phyloP scores from a whole-genome alignment of 35 echinoderm and acorn worm genomes.

The Amphiura filiformis region DNA sequence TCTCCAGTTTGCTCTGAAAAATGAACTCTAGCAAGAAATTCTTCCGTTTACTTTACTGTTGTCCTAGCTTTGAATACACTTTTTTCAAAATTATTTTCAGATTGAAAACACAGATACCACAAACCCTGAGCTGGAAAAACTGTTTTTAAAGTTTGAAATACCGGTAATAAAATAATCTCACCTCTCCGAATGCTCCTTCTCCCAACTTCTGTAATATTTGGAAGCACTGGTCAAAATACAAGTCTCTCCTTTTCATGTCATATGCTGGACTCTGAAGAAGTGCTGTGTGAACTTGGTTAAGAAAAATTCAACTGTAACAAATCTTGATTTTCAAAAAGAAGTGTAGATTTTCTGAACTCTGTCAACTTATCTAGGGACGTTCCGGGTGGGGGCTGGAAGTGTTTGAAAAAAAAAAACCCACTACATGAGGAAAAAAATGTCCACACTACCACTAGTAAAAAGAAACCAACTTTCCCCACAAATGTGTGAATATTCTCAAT shows the following conservation, averaged over 20 bases:
- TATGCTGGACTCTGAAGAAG: constrained; percentile 86
- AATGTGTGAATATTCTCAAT: too few species aligned
- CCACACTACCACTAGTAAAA: too few species aligned
- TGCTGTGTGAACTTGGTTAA: too few species aligned
- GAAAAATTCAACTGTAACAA: too few species aligned
- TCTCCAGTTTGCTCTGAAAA: not conserved
- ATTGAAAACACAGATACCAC: not conserved
- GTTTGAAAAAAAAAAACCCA: too few species aligned
- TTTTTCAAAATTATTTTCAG: not conserved
- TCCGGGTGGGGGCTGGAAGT: too few species aligned
- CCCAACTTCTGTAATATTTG: constrained; percentile 68
- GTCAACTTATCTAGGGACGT: too few species aligned
- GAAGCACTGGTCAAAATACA: constrained; percentile 96
- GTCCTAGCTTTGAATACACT: not conserved
- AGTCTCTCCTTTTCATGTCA: constrained; percentile 46
- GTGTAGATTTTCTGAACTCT: too few species aligned
- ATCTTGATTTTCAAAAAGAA: too few species aligned
- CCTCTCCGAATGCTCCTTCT: constrained; percentile 96
- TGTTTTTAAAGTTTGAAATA: too few species aligned
- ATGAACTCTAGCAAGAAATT: not conserved
- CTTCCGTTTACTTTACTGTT: not conserved
- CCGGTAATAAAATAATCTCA: constrained; percentile 1
- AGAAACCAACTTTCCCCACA: too few species aligned
- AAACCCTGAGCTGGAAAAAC: not conserved
- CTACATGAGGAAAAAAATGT: too few species aligned